A percentile compares a stretch with the other conserved stretches of the same genome.
phyloP scores from a whole-genome alignment of 2,888 invertebrate species.

The Tortrix viridana region DNA sequence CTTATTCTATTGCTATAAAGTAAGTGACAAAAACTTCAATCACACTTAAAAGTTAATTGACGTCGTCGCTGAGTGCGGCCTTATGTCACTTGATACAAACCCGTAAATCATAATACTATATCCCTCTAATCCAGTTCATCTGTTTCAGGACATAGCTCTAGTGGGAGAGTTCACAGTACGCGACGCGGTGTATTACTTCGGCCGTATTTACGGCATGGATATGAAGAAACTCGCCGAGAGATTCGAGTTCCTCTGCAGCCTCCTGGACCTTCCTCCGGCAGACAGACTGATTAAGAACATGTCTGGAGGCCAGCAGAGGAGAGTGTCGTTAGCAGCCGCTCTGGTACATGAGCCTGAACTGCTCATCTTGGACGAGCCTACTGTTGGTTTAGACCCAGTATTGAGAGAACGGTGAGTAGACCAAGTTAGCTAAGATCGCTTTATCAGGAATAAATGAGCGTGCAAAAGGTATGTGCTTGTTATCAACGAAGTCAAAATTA shows the following conservation, averaged over 20 bases:
- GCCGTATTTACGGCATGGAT: constrained; percentile 91
- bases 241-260: constrained; percentile 86
- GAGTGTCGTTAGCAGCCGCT: constrained; percentile 95
- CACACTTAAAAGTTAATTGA: too few relatives aligned
- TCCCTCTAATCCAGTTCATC: not conserved
- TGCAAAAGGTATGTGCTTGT: too few relatives aligned
- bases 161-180: constrained; percentile 91
- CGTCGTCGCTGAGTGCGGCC: too few relatives aligned
- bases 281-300: constrained; percentile 86
- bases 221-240: constrained; percentile 86
- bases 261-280: constrained; percentile 90
- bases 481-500: too few relatives aligned
- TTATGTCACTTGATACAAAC: too few relatives aligned
- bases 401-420: constrained; percentile 89
- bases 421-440: not conserved
- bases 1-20: too few relatives aligned
- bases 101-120: too few relatives aligned
- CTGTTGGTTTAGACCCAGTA: constrained; percentile 96
- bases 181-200: constrained; percentile 94
- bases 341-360: constrained; percentile 94
- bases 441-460: not conserved
- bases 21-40: too few relatives aligned
- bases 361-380: constrained; percentile 95
- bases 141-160: constrained; percentile 88
- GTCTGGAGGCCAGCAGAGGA: constrained; percentile 95